Evolutionary conservation across 2,888 invertebrate species (phyloP).

Genomic region (Trimorus sp.): DNA sequence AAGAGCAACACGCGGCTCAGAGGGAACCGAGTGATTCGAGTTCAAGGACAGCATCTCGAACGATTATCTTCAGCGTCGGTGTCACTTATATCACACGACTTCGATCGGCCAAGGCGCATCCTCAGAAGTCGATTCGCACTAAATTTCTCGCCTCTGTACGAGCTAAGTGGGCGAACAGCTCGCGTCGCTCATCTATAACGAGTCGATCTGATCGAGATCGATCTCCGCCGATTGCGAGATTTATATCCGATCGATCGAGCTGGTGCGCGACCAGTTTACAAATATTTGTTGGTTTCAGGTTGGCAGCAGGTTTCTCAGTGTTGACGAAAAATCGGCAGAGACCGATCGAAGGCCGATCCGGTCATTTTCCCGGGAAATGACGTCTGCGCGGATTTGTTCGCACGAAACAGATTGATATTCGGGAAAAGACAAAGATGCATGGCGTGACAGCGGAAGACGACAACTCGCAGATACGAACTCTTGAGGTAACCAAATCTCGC

Average conservation of each 20-base stretch:
- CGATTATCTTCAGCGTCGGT: slow-evolving; percentile 64
- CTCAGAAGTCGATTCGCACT: slow-evolving; percentile 66
- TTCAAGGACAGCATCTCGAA: slow-evolving; percentile 65
- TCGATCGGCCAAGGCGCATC: slow-evolving; percentile 68
- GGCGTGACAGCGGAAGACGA: slow-evolving; percentile 53
- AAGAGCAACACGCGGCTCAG: too few species aligned
- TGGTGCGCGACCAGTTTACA: slow-evolving; percentile 53
- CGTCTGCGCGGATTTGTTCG: slow-evolving; percentile 42
- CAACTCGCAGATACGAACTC: slow-evolving; percentile 59
- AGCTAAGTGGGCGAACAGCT: slow-evolving; percentile 67
- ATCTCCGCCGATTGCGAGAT: slow-evolving; percentile 71
- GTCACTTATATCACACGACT: slow-evolving; percentile 66
- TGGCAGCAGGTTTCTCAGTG: too few species aligned
- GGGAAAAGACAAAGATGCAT: slow-evolving; percentile 55
- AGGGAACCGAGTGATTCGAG: slow-evolving; percentile 37
- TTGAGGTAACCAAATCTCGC: slow-evolving; percentile 66
- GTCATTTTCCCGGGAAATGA: background rate
- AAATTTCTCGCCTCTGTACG: slow-evolving; percentile 68
- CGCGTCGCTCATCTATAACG: slow-evolving; percentile 74
- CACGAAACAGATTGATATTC: slow-evolving; percentile 35
- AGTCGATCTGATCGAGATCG: slow-evolving; percentile 76
- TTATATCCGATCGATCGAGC: slow-evolving; percentile 73
- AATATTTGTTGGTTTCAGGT: slow-evolving; percentile 61
- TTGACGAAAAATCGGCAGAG: too few species aligned
- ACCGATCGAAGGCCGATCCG: too few species aligned